Conservation (phyloP, 2,888 invertebrate species). For the Rhopalosiphum nymphaeae region DNA sequence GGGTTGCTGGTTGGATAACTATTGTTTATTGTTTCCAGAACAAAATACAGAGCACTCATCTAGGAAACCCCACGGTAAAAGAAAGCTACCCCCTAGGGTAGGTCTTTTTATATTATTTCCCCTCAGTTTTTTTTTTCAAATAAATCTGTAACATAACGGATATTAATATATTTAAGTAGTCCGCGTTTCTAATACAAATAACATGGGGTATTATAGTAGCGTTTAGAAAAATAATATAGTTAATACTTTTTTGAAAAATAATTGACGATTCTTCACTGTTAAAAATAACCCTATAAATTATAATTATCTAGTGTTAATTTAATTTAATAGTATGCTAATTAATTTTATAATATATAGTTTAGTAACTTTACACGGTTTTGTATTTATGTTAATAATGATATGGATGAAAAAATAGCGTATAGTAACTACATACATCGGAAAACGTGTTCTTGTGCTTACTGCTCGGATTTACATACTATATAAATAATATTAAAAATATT, state of each 20-base stretch:
- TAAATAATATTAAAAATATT: background rate
- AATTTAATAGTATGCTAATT: background rate
- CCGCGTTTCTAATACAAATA: constrained; percentile 1
- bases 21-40: constrained; percentile 49
- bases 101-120: constrained; percentile 32
- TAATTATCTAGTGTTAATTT: background rate
- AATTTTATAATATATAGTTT: background rate
- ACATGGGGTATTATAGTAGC: background rate
- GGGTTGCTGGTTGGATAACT: constrained; percentile 48
- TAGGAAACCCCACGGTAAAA: constrained; percentile 44
- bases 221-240: background rate
- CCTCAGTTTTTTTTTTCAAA: constrained; percentile 8
- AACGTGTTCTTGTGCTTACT: background rate
- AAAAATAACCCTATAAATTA: background rate
- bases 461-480: background rate
- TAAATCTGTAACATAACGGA: constrained; percentile 8
- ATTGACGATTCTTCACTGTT: background rate
- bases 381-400: background rate
- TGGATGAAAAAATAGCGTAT: background rate
- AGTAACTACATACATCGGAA: background rate
- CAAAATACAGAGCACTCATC: background rate
- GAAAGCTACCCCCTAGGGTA: constrained; percentile 28
- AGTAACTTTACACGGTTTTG: background rate
- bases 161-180: constrained; percentile 55
- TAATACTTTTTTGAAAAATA: background rate